Base-by-base conservation (phyloP, 2,113 vertebrate genomes). In the Aix galericulata region DNA sequence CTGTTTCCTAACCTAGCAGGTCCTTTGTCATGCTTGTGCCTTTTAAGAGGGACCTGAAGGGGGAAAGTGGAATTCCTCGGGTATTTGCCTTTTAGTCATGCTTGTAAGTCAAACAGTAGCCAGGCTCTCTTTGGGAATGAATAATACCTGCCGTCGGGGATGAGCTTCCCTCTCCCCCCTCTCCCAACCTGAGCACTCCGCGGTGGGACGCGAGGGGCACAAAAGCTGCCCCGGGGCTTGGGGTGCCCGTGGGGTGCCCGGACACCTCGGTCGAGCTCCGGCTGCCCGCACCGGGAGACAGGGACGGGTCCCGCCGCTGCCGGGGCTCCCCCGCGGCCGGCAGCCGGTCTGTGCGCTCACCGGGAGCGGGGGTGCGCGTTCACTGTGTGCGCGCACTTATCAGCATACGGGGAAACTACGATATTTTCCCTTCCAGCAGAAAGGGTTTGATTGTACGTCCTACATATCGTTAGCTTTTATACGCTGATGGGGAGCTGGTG, bases 31-130 rank as follows among this genome's bases (percentile, higher is more conserved):
- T 48, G 75, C 85, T 72, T 82, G 86, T 38, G 90, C 94, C 96
- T 98, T 97, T 95, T 87, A 91, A 95, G 95, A 91, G 67, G 71
- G 76, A 94, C 86, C 81, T 66, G 68, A 18, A 76, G 91, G 81
- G 91, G 48, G 63, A 89, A 95, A 95, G 83, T 83, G 79, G 66
- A 77, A 96, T 96, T 97, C 93, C 95, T 78, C 74, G 89, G 42
- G 74, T 95, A 75, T 92, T 93, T 80, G 68, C 94, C 68, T 96
- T 97, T 97, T 95, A 94, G 92, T 92, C 93, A 96, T 92, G 97
- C 97, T 86, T 74, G 9, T 34, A 87, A 96, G 96, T 77, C 94
- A 94, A 76, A 82, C 62, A 38, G 92, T 58, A 92, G 93, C 89
- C 26, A 15, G 42, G 13, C 9, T 75, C 34, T 86, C 71, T 74